phyloP scores from a whole-genome alignment of 1,140 invertebrate genomes.

The Coptotermes formosanus region DNA sequence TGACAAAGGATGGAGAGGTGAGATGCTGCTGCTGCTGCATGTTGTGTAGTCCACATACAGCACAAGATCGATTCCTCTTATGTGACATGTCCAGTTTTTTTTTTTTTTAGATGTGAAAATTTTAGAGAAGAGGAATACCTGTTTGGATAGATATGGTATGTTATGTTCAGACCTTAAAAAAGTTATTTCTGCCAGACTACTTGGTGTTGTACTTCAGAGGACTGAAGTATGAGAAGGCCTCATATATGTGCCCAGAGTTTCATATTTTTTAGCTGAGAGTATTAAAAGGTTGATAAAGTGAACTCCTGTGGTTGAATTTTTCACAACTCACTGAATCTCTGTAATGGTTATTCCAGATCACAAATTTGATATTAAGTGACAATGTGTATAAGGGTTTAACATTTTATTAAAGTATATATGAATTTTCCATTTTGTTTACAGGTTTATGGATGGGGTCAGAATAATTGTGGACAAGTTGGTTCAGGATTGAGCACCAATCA shows the following conservation, averaged over 20 bases:
- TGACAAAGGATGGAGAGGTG: slow-evolving; percentile 62
- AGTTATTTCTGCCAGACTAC: too few relatives aligned
- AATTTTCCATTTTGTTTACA: slow-evolving; percentile 37
- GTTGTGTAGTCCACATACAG: background rate
- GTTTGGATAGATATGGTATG: background rate
- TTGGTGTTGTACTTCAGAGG: too few relatives aligned
- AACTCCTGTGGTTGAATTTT: background rate
- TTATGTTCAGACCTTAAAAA: background rate
- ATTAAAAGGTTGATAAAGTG: too few relatives aligned
- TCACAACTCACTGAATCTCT: background rate
- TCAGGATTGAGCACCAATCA: slow-evolving; percentile 62
- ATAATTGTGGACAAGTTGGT: slow-evolving; percentile 67
- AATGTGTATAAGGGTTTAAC: background rate
- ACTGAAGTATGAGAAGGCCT: too few relatives aligned
- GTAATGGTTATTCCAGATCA: background rate
- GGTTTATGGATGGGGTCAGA: slow-evolving; percentile 69
- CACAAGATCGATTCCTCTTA: background rate
- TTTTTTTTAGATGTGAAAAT: too few relatives aligned
- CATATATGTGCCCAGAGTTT: too few relatives aligned
- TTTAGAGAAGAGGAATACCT: background rate
- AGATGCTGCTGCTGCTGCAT: slow-evolving; percentile 18
- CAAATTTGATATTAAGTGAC: background rate
- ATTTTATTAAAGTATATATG: background rate
- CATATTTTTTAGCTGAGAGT: too few relatives aligned
- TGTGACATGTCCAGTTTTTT: background rate